These are phyloP conservation scores for Micrasema minimum DNA, from an alignment of 1,140 invertebrate species.

Conservation along the genomic window DNA sequence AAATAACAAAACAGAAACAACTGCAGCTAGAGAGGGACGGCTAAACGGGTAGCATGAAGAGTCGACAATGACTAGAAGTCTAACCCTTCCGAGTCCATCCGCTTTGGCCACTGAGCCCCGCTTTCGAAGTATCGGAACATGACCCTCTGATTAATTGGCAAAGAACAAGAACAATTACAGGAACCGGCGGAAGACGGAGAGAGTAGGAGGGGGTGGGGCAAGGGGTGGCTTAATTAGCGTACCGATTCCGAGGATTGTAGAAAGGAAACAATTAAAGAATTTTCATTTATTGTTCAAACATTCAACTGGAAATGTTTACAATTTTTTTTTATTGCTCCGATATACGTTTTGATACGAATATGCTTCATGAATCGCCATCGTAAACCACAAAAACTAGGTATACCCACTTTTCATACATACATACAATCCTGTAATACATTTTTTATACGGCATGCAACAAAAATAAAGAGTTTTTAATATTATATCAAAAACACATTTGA, in stretches of 20 bases:
- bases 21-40: neutral
- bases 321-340: too few relatives aligned
- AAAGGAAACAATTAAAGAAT: conserved; percentile 32
- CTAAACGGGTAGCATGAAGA: conserved; percentile 8
- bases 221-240: conserved; percentile 32
- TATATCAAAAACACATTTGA: too few relatives aligned
- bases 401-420: too few relatives aligned
- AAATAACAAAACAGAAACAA: conserved; percentile 15
- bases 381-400: too few relatives aligned
- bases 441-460: too few relatives aligned
- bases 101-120: conserved; percentile 17
- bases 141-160: conserved; percentile 52
- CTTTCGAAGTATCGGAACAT: conserved; percentile 40
- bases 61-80: conserved; percentile 43
- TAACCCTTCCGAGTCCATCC: conserved; percentile 36
- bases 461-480: too few relatives aligned
- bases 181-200: conserved; percentile 17
- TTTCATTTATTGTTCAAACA: conserved; percentile 36
- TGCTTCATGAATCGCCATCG: too few relatives aligned
- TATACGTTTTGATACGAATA: too few relatives aligned
- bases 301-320: neutral
- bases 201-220: neutral
- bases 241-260: conserved; percentile 16
- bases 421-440: too few relatives aligned
- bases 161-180: conserved; percentile 53